Evolutionary conservation across 92 coral and sea anemone genomes (phyloP), one percentile per base, ranked within the genome.

Genomic region (Scolanthus callimorphus): DNA sequence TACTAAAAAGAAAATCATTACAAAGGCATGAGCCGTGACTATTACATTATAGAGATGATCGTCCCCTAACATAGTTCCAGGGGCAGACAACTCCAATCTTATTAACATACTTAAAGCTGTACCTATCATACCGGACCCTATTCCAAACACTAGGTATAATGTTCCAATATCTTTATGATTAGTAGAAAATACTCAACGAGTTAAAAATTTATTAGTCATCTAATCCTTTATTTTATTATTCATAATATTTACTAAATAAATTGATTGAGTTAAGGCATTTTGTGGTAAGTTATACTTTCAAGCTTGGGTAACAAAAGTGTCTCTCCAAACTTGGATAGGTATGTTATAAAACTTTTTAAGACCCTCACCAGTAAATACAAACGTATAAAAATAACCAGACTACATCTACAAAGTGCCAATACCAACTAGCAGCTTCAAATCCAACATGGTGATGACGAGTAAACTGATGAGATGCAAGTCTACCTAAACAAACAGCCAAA

Each of bases 401-500:
- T 47, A 86, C 95, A 81, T 86, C 95, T 55, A 86, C 95, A 60
- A 86, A 86, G 44, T 86, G 95, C 81, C 95, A 80, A 71, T 80
- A 86, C 71, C 95, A 80, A 41, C 73, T 62, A 13, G 95, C 69
- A 41, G 88, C 84, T 64, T 76, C 84, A 73, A 81, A 81, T 4
- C 88, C 83, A 56, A 81, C 49, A 48, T 75, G 88, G 39, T 81
- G 77, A 29, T 60, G 78, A 30, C 85, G 45, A 60, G 88, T 76
- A 71, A 62, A 82, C 54, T 86, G 89, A 55, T 75, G 64, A 41
- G 41, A 60, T 31, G 68, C 51, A 51, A 82, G 31, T 68, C 95
- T 65, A 39, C 67, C 68, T 60, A 86, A 76, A 77, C 89, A 82
- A 69, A 81, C 81, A 46, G 77, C 56, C 60, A 86, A 63, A 72